Conservation (phyloP, 1,140 invertebrate genomes). For the Calliphora vicina region DNA sequence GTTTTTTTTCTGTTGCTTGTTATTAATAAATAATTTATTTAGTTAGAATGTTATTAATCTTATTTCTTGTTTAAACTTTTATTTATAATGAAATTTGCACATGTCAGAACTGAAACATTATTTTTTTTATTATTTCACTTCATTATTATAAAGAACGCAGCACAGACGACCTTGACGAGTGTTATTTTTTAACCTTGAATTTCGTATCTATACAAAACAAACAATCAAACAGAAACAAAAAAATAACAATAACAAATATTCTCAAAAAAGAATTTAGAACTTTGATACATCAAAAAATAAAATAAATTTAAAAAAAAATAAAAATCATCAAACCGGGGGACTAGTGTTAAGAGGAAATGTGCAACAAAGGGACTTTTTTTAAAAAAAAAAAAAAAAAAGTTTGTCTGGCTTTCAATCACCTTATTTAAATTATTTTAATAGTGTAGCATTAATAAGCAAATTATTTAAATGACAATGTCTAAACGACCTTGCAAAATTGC, state of each 20-base stretch:
- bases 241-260: constrained; percentile 7
- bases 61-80: not conserved
- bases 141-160: constrained; percentile 5
- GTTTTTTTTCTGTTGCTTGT: no score
- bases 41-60: not conserved
- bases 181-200: constrained; percentile 28
- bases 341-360: no score
- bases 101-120: not conserved
- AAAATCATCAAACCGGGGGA: no score
- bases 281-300: not conserved
- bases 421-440: no score
- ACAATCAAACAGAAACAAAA: not conserved
- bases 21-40: not conserved
- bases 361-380: no score
- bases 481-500: not conserved
- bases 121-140: not conserved
- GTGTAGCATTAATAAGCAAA: no score
- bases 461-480: no score
- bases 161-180: constrained; percentile 20
- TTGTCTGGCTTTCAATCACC: no score
- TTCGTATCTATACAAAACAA: constrained; percentile 3
- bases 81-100: not conserved
- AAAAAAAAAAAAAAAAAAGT: no score
- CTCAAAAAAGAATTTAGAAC: not conserved
- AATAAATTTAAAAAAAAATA: not conserved